Evolutionary conservation across 2,113 vertebrate species (phyloP), one percentile per base, ranked within the genome.

Genomic region (Neofelis nebulosa): DNA sequence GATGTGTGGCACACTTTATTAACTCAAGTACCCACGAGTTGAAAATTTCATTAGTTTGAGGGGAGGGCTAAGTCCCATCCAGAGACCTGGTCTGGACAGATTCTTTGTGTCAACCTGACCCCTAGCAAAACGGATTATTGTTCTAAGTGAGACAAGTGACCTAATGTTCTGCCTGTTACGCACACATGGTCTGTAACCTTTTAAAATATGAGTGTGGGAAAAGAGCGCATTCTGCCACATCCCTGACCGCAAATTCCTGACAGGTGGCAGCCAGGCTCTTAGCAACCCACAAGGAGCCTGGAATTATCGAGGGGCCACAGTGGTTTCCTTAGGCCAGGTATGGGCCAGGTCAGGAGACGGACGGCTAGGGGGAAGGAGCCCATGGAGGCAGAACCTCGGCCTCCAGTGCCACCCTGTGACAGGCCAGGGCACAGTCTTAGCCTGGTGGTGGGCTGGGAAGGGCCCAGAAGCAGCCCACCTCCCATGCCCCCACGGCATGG

Each of bases 181-280:
- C 99, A 99, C 99, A 99, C 98, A 99, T 99, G 99, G 99, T 99
- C 99, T 99, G 99, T 99, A 99, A 99, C 99, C 99, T 99, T 99
- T 99, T 99, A 99, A 99, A 99, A 99, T 98, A 99, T 94, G 98
- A 99, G 98, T 99, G 99, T 99, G 99, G 99, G 99, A 99, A 99
- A 99, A 98, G 98, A 98, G 99, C 94, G 96, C 98, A 97, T 98
- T 99, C 98, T 98, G 99, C 98, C 98, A 98, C 98, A 97, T 98
- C 98, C 98, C 98, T 93, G 98, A 98, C 97, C 96, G 89, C 11
- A 55, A 97, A 99, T 99, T 99, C 99, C 98, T 99, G 98, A 99
- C 99, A 99, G 98, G 99, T 99, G 99, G 99, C 98, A 99, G 98
- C 98, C 92, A 76, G 98, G 99, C 98, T 98, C 99, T 99, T 99